These are phyloP conservation scores for Diachrysia chrysitis DNA, from an alignment of 2,888 invertebrate genomes.

Conservation along the genomic window DNA sequence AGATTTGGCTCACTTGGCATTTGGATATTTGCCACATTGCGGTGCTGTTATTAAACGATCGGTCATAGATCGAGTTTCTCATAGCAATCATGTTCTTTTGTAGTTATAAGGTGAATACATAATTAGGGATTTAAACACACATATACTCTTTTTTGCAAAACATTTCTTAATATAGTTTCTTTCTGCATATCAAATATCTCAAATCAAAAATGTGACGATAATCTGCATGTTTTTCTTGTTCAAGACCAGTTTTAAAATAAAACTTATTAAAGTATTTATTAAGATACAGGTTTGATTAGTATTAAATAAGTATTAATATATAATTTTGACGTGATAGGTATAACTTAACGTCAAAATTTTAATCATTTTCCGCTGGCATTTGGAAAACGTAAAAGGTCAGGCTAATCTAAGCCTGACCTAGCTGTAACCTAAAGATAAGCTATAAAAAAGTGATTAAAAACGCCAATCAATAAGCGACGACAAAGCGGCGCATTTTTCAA, in stretches of 20 bases:
- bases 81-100: constrained; percentile 14
- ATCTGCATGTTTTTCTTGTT: neutral
- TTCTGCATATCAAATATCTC: neutral
- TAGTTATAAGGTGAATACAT: neutral
- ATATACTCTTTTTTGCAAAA: neutral
- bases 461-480: constrained; percentile 25
- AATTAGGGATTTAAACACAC: constrained; percentile 6
- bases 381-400: constrained; percentile 4
- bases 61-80: constrained; percentile 13
- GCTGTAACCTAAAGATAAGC: constrained; percentile 8
- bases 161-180: neutral
- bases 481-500: neutral
- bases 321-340: neutral
- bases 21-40: constrained; percentile 24
- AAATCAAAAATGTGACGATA: neutral
- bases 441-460: constrained; percentile 42
- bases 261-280: neutral
- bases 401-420: neutral
- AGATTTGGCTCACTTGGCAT: constrained; percentile 35
- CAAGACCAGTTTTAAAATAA: neutral
- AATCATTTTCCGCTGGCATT: neutral
- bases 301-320: neutral
- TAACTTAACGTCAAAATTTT: neutral
- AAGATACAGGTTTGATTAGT: neutral
- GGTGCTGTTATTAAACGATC: constrained; percentile 17